Evolutionary conservation across 2,888 invertebrate species (phyloP), one percentile per base, ranked within the genome.

Genomic region (Palloptera scutellata): DNA sequence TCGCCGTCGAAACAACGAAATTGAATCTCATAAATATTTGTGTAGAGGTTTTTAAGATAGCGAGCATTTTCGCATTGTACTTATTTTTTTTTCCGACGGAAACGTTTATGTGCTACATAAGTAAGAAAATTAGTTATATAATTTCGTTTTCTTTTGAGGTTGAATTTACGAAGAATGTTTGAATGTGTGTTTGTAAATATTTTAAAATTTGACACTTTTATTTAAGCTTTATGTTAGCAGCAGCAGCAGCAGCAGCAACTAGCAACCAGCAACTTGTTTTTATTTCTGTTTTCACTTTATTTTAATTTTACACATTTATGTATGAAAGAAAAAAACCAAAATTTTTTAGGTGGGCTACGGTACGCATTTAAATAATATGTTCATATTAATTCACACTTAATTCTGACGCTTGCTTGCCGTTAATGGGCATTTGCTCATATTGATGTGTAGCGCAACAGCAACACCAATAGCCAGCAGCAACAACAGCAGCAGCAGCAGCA

Each of bases 381-480:
- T 15, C 40, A 17, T 52, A 62, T 58, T 42, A 64, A 64, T 64
- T 64, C 64, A 59, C 64, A 64, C 64, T 52, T 64, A 64, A 64
- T 64, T 64, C 48, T 59, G 48, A 42, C 5, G 64, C 51, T 30
- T 30, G 30, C 30, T 30, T 2, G 30, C 30, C 30, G 30, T 4
- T 4, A 30, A 30, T 30, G 30, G 30, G 30, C 30, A 30, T 30
- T 30, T 30, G 30, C 3, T 30, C 30, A 30, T 30, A 30, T 30
- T 30, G 30, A 30, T 4, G 30, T 30, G 30, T 2, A 6, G 30
- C 30, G 48, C 15, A 48, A 15, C 15, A 48, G 48, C 48, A 8
- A 11, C 48, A 6, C 13, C 3, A 48, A 48, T 15, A 8, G 15
- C 30, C 48, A 48, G 3, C 48, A 48, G 5, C 48, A 48, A 15